Evolutionary conservation across 2,888 invertebrate genomes (phyloP).

Genomic region (Neelides folsomi): DNA sequence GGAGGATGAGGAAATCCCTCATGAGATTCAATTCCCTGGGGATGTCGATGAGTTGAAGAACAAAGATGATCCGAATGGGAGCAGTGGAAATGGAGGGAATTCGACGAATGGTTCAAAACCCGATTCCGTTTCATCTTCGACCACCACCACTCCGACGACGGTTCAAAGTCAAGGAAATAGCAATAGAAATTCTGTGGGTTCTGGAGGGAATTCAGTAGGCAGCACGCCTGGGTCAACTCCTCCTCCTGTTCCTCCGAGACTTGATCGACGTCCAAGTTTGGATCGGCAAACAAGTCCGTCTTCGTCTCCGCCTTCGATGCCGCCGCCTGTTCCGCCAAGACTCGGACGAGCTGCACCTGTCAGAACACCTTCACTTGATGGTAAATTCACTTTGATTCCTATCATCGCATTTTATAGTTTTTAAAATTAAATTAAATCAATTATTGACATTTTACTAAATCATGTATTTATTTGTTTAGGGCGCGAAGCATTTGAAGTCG

Average conservation of each 20-base stretch:
- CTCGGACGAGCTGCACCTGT: constrained; percentile 30
- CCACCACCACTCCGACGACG: constrained; percentile 29
- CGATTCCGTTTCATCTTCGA: constrained; percentile 9
- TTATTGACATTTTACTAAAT: neutral
- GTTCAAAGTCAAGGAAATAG: constrained; percentile 16
- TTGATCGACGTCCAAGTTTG: constrained; percentile 27
- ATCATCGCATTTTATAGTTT: neutral
- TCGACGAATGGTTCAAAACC: neutral
- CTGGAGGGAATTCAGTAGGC: neutral
- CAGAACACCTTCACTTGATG: constrained; percentile 31
- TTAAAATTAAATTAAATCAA: neutral
- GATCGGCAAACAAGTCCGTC: constrained; percentile 24
- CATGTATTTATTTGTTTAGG: constrained; percentile 13
- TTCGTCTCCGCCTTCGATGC: constrained; percentile 30
- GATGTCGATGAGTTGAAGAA: neutral
- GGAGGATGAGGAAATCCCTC: neutral
- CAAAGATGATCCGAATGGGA: neutral
- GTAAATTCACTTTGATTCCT: constrained; percentile 10
- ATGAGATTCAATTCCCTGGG: neutral
- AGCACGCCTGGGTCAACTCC: constrained; percentile 25
- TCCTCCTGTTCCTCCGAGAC: constrained; percentile 32
- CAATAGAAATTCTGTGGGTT: constrained; percentile 5
- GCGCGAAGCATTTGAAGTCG: constrained; percentile 33
- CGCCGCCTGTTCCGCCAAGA: constrained; percentile 32
- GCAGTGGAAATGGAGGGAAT: neutral